A percentile compares a stretch with the other conserved stretches of the same genome.
Evolutionary conservation across 1,140 invertebrate genomes (phyloP).

Genomic region (Nephotettix cincticeps): DNA sequence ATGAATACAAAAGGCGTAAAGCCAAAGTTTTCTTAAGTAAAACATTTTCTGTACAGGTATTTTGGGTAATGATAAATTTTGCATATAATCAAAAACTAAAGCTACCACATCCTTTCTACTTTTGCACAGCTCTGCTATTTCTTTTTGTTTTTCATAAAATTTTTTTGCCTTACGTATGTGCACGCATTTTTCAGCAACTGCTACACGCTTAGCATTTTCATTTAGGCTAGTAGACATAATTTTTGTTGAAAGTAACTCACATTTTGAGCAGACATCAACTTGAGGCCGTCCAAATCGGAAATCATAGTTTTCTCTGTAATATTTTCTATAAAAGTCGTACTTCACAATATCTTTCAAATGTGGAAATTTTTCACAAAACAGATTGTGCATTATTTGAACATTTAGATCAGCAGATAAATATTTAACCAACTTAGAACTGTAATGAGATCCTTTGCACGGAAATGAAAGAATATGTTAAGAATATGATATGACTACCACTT

Average conservation of each 20-base stretch:
- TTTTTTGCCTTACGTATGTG: conserved; percentile 29
- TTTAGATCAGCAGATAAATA: conserved; percentile 23
- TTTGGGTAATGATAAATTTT: conserved; percentile 20
- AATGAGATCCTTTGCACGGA: not conserved
- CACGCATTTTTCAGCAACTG: conserved; percentile 27
- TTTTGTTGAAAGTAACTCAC: conserved; percentile 33
- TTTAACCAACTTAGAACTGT: not conserved
- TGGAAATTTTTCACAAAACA: conserved; percentile 32
- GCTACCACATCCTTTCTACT: not conserved
- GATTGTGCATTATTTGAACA: conserved; percentile 32
- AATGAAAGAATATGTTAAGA: not conserved
- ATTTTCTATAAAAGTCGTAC: conserved; percentile 33
- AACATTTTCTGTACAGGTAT: conserved; percentile 10
- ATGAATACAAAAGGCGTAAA: conserved; percentile 30
- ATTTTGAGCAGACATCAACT: conserved; percentile 34
- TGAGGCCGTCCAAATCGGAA: conserved; percentile 35
- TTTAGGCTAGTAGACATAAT: conserved; percentile 30
- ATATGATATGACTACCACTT: too few species aligned
- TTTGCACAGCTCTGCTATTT: not conserved
- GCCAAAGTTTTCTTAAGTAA: conserved; percentile 34
- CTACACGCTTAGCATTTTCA: conserved; percentile 31
- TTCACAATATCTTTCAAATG: conserved; percentile 24
- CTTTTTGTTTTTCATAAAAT: conserved; percentile 24
- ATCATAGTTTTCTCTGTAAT: conserved; percentile 36
- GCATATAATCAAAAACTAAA: conserved; percentile 27